Conservation (phyloP, 2,797 vertebrate genomes). For the Melanotaenia nigrans region DNA sequence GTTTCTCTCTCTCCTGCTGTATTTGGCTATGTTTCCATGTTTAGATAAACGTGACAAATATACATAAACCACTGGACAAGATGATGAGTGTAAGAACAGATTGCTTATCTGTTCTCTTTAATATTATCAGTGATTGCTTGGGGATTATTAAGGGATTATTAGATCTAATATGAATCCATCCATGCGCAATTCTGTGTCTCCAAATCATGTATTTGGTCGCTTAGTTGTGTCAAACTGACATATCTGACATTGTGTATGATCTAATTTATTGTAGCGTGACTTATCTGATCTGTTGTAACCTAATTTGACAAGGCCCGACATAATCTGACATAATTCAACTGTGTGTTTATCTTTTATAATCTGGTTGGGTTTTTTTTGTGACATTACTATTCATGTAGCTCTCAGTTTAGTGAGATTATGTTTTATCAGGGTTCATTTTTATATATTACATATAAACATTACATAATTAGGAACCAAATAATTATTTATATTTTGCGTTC, state of each 20-base stretch:
- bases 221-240: slow-evolving; percentile 6
- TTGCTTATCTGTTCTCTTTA: slow-evolving; percentile 4
- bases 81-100: neutral
- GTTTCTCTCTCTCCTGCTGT: neutral
- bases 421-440: neutral
- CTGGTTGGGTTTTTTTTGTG: slow-evolving; percentile 2
- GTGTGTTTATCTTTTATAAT: slow-evolving; percentile 13
- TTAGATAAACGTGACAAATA: neutral
- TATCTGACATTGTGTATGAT: slow-evolving; percentile 11
- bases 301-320: slow-evolving; percentile 4
- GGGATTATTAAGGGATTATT: slow-evolving; percentile 8
- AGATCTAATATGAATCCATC: neutral
- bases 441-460: neutral
- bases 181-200: neutral
- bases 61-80: neutral
- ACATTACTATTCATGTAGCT: neutral
- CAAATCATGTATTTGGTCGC: slow-evolving; percentile 2
- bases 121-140: slow-evolving; percentile 8
- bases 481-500: neutral
- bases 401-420: neutral
- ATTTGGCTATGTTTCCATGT: neutral
- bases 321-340: slow-evolving; percentile 30
- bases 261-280: neutral
- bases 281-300: slow-evolving; percentile 1
- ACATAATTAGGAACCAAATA: neutral